A percentile compares a stretch with the other conserved stretches of the same genome.
phyloP scores from a whole-genome alignment of 2,888 invertebrate species.

The Tortricodes alternella region DNA sequence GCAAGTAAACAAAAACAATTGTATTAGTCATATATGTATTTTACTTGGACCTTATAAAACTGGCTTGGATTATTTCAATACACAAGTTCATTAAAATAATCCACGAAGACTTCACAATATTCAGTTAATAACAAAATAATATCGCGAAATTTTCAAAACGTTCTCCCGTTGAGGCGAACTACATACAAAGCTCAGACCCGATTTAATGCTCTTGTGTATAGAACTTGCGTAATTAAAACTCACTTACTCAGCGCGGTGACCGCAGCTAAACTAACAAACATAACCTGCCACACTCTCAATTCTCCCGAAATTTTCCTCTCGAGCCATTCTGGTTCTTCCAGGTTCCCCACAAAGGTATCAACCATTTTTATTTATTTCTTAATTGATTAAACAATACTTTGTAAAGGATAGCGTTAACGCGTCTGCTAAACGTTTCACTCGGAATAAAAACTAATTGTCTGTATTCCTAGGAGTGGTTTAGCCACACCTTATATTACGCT shows the following conservation, averaged over 20 bases:
- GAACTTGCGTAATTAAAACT: no score
- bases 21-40: no score
- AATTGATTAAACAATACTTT: constrained; percentile 21
- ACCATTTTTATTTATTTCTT: constrained; percentile 28
- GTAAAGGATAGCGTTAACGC: constrained; percentile 37
- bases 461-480: constrained; percentile 71
- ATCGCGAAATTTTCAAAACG: no score
- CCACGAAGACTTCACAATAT: no score
- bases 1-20: no score
- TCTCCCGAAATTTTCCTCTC: constrained; percentile 86
- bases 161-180: no score
- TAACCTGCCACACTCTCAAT: constrained; percentile 91
- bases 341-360: constrained; percentile 66
- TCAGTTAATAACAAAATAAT: no score
- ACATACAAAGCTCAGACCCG: no score
- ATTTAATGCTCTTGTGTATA: no score
- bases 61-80: neutral
- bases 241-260: constrained; percentile 84
- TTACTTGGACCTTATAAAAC: no score
- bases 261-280: constrained; percentile 87
- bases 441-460: constrained; percentile 67
- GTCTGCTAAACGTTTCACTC: constrained; percentile 48
- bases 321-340: constrained; percentile 86
- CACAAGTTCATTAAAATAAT: no score
- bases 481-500: constrained; percentile 68